A percentile compares a stretch with the other conserved stretches of the same genome.
Conservation (phyloP, 2,797 vertebrate genomes). For the Vespertilio murinus region DNA sequence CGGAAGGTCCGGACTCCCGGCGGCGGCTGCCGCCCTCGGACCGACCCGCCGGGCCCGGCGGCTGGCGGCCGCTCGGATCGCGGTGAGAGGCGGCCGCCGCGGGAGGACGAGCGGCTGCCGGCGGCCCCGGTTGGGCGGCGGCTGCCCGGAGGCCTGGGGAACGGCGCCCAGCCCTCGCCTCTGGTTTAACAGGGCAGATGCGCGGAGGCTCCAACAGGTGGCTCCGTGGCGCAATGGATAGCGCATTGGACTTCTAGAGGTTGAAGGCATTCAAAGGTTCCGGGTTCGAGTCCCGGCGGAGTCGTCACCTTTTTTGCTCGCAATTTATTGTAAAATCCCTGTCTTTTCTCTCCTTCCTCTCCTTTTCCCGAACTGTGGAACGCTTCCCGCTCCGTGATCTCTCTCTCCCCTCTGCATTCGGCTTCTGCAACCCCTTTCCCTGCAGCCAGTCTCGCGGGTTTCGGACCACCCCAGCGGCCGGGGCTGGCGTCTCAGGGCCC, state of each 20-base stretch:
- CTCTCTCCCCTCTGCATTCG: neutral
- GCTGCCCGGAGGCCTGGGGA: fast-evolving
- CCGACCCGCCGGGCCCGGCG: neutral
- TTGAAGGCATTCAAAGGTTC: conserved; percentile 91
- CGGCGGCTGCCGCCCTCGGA: neutral
- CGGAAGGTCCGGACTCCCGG: neutral
- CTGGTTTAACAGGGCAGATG: conserved; percentile 59
- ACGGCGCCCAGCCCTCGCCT: neutral
- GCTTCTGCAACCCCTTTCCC: neutral
- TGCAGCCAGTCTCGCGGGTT: neutral
- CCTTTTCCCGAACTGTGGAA: neutral
- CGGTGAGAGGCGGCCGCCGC: neutral
- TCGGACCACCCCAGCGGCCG: fast-evolving
- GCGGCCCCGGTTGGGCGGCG: neutral
- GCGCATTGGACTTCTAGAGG: conserved; percentile 97
- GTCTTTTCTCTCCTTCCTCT: fast-evolving
- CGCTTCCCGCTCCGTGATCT: fast-evolving
- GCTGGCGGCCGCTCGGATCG: neutral
- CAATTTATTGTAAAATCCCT: fast-evolving
- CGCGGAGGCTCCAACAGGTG: conserved; percentile 88
- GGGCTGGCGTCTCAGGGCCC: neutral
- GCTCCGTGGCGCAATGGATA: conserved; percentile 99
- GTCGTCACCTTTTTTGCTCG: conserved; percentile 71
- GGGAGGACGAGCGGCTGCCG: neutral
- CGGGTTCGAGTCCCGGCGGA: conserved; percentile 93